Evolutionary conservation across 2,797 vertebrate species (phyloP).

Genomic region (Neoniphon sammara): DNA sequence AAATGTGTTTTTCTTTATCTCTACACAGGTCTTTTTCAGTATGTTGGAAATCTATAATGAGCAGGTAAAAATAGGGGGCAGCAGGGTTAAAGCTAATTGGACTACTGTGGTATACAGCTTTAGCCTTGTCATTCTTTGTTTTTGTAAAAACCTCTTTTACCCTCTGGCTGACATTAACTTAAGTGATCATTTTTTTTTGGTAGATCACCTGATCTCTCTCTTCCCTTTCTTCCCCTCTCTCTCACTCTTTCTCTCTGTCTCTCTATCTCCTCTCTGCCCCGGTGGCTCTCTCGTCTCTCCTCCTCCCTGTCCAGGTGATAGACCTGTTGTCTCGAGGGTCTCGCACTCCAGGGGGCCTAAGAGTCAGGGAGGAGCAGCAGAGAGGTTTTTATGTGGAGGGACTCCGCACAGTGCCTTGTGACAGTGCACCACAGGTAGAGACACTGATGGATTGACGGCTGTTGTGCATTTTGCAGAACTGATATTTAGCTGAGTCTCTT

Average conservation of each 20-base stretch:
- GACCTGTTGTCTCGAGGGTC: conserved; percentile 85
- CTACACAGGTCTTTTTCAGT: conserved; percentile 87
- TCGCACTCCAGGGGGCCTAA: conserved; percentile 81
- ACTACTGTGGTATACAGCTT: background rate
- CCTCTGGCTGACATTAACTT: background rate
- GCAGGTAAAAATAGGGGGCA: conserved; percentile 80
- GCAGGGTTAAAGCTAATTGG: background rate
- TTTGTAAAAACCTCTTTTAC: too few relatives aligned
- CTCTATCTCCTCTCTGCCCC: background rate
- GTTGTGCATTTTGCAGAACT: too few relatives aligned
- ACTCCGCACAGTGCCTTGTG: conserved; percentile 86
- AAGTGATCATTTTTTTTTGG: background rate
- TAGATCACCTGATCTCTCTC: background rate
- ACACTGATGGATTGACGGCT: background rate
- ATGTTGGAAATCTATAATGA: conserved; percentile 94
- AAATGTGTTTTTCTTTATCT: conserved; percentile 21
- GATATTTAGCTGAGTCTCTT: background rate
- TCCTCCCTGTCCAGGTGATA: conserved; percentile 79
- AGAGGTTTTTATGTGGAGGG: conserved; percentile 91
- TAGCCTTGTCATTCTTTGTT: background rate
- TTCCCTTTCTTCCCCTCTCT: background rate
- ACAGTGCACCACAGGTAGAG: conserved; percentile 82
- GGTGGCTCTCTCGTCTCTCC: too few relatives aligned
- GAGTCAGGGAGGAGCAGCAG: conserved; percentile 88
- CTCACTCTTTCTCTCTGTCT: background rate